Conservation (phyloP, 2,888 invertebrate species). For the Anoncus sp. region DNA sequence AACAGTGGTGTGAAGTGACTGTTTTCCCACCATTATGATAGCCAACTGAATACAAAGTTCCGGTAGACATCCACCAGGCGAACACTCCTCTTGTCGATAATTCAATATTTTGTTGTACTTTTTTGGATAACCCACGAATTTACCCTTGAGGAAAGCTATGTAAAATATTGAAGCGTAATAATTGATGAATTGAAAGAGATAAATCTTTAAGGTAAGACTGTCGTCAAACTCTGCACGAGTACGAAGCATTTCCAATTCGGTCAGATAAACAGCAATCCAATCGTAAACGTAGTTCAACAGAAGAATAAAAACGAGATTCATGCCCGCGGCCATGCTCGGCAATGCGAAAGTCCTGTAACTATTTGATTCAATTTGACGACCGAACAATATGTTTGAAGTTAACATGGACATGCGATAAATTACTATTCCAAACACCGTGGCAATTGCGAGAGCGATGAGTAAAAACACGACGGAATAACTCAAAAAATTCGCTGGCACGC, state of each 20-base stretch:
- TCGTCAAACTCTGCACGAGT: slow-evolving; percentile 95
- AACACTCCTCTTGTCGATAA: slow-evolving; percentile 86
- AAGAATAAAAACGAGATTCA: slow-evolving; percentile 91
- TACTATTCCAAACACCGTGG: slow-evolving; percentile 90
- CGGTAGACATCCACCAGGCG: slow-evolving; percentile 93
- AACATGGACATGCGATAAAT: slow-evolving; percentile 89
- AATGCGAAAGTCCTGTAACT: slow-evolving; percentile 88
- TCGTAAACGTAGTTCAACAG: slow-evolving; percentile 89
- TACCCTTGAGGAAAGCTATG: slow-evolving; percentile 91
- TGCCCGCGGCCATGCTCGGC: slow-evolving; percentile 90
- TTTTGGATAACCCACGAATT: slow-evolving; percentile 91
- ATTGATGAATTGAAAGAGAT: slow-evolving; percentile 95
- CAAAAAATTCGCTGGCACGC: slow-evolving; percentile 88
- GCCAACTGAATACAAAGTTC: slow-evolving; percentile 94
- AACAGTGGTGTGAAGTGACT: slow-evolving; percentile 90
- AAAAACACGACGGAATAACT: slow-evolving; percentile 89
- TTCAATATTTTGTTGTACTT: slow-evolving; percentile 90
- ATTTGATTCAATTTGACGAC: slow-evolving; percentile 82
- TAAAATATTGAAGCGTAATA: slow-evolving; percentile 95
- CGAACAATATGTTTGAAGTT: slow-evolving; percentile 85
- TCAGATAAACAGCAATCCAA: slow-evolving; percentile 87
- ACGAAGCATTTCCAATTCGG: slow-evolving; percentile 90
- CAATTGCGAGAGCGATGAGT: slow-evolving; percentile 88
- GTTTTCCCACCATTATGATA: slow-evolving; percentile 95
- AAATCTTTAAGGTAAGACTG: slow-evolving; percentile 93